Base-by-base conservation (phyloP, 2,113 vertebrate species). In the Tylochromis polylepis region DNA sequence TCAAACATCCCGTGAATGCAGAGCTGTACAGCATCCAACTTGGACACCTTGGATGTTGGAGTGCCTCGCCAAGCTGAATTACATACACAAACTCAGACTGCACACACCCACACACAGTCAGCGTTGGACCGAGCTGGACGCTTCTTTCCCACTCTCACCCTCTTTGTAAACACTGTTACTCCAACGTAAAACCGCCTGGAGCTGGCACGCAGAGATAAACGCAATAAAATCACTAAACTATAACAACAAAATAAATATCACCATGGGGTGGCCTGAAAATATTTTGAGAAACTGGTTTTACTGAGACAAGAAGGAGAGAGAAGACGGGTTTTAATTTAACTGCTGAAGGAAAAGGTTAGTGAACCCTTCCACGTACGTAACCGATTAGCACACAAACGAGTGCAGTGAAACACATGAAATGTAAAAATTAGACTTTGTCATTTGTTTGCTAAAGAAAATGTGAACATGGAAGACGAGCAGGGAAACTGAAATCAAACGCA, bases 231-330 rank as follows among this genome's bases (percentile, higher is more conserved):
- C 88, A 29, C 75, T 79, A 62, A 34, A 92, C 62, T 67, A 82
- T 36, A 67, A 93, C 79, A 85, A 70, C 82, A 41, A 94, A 93
- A 95, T 91, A 95, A 94, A 95, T 90, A 91, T 83, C 81, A 12
- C 91, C 88, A 11, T 77, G 89, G 89, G 93, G 93, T 94, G 95
- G 95, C 85, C 92, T 51, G 83, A 84, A 90, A 91, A 94, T 88
- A 80, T 94, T 92, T 87, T 85, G 53, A 72, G 67, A 49, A 16
- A 78, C 79, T 84, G 85, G 87, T 89, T 89, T 88, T 60, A 89
- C 49, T 87, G 89, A 81, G 88, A 87, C 79, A 46, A 88, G 84
- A 38, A 91, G 77, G 27, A 56, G 34, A 31, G 22, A 2, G 4
- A 51, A 51, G 27, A 31, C 1, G 3, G 29, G 53, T 29, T 57